phyloP scores from a whole-genome alignment of 2,797 vertebrate genomes.

The Acipenser transmontanus region DNA sequence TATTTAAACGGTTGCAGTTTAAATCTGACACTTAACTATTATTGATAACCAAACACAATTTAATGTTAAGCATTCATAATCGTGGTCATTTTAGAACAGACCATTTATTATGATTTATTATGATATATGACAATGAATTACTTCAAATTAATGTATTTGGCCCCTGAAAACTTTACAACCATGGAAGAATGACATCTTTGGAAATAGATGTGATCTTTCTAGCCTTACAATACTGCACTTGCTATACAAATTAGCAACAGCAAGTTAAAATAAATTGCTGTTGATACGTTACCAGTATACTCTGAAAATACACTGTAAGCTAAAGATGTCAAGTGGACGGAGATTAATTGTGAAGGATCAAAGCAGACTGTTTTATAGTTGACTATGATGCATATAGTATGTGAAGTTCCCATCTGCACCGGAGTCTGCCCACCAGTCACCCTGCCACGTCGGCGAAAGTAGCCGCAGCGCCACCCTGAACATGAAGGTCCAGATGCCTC shows the following conservation, averaged over 20 bases:
- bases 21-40: too few relatives aligned
- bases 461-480: conserved; percentile 38
- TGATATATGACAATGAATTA: not conserved
- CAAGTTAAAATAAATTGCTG: not conserved
- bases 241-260: not conserved
- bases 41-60: too few relatives aligned
- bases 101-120: not conserved
- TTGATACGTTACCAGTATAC: conserved; percentile 22
- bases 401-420: conserved; percentile 85
- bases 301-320: conserved; percentile 51
- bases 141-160: not conserved
- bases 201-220: not conserved
- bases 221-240: not conserved
- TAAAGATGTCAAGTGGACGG: conserved; percentile 52
- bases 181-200: not conserved
- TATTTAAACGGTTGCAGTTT: too few relatives aligned
- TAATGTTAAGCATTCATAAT: too few relatives aligned
- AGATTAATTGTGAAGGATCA: conserved; percentile 65
- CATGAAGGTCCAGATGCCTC: conserved; percentile 57
- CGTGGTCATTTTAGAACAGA: too few relatives aligned
- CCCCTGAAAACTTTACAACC: conserved; percentile 6
- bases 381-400: conserved; percentile 73
- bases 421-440: conserved; percentile 91
- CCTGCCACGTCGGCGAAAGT: conserved; percentile 47
- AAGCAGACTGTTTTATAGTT: conserved; percentile 71